Conservation (phyloP, 2,888 invertebrate species). For the Eristalis intricaria region DNA sequence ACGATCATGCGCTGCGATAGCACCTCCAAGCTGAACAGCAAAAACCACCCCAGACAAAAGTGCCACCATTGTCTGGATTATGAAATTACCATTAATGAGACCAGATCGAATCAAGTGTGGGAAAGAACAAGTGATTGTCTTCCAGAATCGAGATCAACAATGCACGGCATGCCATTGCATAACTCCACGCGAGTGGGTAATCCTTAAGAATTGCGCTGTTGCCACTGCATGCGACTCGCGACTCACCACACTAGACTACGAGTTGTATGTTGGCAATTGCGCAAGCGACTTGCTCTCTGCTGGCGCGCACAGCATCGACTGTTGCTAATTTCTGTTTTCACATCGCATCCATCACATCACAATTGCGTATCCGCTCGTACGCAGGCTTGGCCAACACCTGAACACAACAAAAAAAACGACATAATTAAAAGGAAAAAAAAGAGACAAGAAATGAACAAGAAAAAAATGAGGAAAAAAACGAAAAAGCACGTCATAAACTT, state of each 20-base stretch:
- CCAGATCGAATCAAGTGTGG: constrained; percentile 69
- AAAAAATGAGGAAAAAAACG: neutral
- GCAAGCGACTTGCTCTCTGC: constrained; percentile 25
- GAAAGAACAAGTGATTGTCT: constrained; percentile 48
- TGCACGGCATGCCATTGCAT: constrained; percentile 40
- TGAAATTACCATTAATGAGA: constrained; percentile 65
- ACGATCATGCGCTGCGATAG: constrained; percentile 60
- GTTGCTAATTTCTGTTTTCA: constrained; percentile 62
- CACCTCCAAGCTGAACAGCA: constrained; percentile 31
- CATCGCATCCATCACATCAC: constrained; percentile 60
- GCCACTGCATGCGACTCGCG: constrained; percentile 7
- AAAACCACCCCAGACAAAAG: constrained; percentile 52
- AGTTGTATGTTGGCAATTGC: constrained; percentile 20
- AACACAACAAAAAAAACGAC: constrained; percentile 42
- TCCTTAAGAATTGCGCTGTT: constrained; percentile 53
- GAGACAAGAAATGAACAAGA: constrained; percentile 9
- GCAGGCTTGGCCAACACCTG: constrained; percentile 57
- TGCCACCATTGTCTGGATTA: constrained; percentile 53
- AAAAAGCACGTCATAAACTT: constrained; percentile 65
- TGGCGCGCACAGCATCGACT: constrained; percentile 24
- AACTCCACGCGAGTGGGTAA: constrained; percentile 42
- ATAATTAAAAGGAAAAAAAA: constrained; percentile 45
- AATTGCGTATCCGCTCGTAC: constrained; percentile 57
- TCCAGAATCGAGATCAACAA: constrained; percentile 53
- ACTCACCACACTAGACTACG: neutral